Percentiles rank a stretch among this genome's conserved stretches.
Evolutionary conservation across 2,113 vertebrate species (phyloP).

Genomic region (Apaloderma vittatum): DNA sequence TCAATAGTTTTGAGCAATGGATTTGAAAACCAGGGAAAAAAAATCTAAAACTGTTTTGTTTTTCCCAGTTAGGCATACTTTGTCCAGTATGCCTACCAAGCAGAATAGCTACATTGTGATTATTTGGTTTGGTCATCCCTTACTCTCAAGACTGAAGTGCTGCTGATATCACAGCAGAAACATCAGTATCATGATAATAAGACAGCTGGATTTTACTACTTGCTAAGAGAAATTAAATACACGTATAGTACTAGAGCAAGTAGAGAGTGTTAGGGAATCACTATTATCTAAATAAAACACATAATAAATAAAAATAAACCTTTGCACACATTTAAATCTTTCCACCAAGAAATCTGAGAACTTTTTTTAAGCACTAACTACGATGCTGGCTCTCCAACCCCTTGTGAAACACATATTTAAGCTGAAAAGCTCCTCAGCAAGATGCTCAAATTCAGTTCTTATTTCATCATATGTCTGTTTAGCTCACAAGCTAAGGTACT

Average conservation of each 20-base stretch:
- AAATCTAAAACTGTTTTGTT: not conserved
- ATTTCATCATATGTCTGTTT: not conserved
- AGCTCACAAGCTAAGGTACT: not conserved
- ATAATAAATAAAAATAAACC: not conserved
- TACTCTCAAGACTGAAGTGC: not conserved
- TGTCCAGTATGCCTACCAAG: not conserved
- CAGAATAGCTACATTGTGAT: not conserved
- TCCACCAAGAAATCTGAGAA: not conserved
- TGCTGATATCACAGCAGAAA: not conserved
- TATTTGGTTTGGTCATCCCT: not conserved
- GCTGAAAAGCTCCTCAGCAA: not conserved
- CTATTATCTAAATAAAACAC: not conserved
- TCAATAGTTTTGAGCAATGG: not conserved
- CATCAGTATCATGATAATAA: not conserved
- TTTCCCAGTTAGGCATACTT: not conserved
- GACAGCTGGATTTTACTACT: not conserved
- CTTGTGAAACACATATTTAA: not conserved
- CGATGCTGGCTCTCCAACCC: not conserved
- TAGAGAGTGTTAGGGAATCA: not conserved
- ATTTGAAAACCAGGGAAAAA: not conserved
- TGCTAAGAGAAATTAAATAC: not conserved
- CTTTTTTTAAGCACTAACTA: not conserved
- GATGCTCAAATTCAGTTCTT: not conserved
- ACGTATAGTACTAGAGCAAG: not conserved
- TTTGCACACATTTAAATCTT: not conserved